A percentile compares a stretch with the other conserved stretches of the same genome.
Conservation (phyloP, 1,140 invertebrate genomes). For the Tetragnatha versicolor region DNA sequence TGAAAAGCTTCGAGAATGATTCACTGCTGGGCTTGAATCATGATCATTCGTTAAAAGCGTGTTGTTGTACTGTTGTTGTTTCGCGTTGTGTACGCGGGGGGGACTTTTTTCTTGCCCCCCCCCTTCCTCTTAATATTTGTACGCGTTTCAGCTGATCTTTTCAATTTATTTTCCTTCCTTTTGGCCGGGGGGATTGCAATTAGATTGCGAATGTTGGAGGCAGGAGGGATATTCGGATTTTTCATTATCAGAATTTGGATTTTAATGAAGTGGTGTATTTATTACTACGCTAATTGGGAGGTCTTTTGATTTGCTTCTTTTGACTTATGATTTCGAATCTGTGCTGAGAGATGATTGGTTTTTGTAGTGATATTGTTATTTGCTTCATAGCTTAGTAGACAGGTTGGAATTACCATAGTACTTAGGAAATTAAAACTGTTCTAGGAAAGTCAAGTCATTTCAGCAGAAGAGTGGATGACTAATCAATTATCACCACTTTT, state of each 20-base stretch:
- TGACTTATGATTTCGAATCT: too few relatives aligned
- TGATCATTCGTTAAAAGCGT: conserved; percentile 55
- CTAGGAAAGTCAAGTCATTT: too few relatives aligned
- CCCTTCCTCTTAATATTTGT: conserved; percentile 1
- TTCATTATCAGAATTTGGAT: neutral
- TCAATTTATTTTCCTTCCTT: neutral
- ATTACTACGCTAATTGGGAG: too few relatives aligned
- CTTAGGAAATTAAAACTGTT: too few relatives aligned
- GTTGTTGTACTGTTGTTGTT: conserved; percentile 51
- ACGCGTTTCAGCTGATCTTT: neutral
- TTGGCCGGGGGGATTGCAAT: conserved; percentile 1
- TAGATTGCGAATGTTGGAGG: neutral
- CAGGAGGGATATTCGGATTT: neutral
- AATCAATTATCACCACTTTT: too few relatives aligned
- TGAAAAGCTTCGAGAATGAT: conserved; percentile 50
- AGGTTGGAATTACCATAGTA: too few relatives aligned
- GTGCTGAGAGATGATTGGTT: too few relatives aligned
- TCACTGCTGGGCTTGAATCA: conserved; percentile 31
- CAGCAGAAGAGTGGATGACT: too few relatives aligned
- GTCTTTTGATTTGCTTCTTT: too few relatives aligned
- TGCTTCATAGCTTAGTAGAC: too few relatives aligned
- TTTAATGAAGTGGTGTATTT: neutral
- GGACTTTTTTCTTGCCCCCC: neutral
- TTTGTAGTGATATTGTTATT: too few relatives aligned
- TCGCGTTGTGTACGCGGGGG: conserved; percentile 15